These are phyloP conservation scores for Zophobas morio DNA, from an alignment of 1,140 invertebrate species.

Conservation along the genomic window DNA sequence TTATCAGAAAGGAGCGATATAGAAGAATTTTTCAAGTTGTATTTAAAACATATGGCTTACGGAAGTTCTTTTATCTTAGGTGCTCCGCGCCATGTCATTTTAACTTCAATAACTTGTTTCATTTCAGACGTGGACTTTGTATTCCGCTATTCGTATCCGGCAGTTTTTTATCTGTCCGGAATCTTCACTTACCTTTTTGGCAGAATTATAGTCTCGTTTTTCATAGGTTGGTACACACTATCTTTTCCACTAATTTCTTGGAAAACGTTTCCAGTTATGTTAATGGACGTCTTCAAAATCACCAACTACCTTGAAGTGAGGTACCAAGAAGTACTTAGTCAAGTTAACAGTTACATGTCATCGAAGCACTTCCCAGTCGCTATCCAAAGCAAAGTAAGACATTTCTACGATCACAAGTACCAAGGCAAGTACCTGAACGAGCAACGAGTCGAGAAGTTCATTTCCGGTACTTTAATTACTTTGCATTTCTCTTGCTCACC, in stretches of 20 bases:
- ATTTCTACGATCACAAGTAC: constrained; percentile 59
- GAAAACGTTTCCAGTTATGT: neutral
- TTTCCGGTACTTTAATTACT: neutral
- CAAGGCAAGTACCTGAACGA: constrained; percentile 58
- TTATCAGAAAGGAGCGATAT: no score
- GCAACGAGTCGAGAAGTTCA: neutral
- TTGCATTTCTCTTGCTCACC: neutral
- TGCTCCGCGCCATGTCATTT: no score
- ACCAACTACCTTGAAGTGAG: constrained; percentile 47
- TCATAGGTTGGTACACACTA: no score
- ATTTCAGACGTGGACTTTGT: no score
- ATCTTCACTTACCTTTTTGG: neutral
- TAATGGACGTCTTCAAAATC: constrained; percentile 38
- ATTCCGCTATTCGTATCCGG: no score
- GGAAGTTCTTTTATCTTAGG: no score
- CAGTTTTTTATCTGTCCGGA: neutral
- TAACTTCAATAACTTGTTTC: no score
- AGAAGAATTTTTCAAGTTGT: no score
- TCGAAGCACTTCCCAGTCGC: constrained; percentile 56
- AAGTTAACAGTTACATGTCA: constrained; percentile 59
- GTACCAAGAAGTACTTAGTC: constrained; percentile 58
- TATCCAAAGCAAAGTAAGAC: constrained; percentile 52
- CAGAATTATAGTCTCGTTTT: neutral
- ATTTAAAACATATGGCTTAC: no score
- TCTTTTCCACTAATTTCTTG: neutral